Evolutionary conservation across 1,140 invertebrate species (phyloP).

Genomic region (Caligus rogercresseyi): DNA sequence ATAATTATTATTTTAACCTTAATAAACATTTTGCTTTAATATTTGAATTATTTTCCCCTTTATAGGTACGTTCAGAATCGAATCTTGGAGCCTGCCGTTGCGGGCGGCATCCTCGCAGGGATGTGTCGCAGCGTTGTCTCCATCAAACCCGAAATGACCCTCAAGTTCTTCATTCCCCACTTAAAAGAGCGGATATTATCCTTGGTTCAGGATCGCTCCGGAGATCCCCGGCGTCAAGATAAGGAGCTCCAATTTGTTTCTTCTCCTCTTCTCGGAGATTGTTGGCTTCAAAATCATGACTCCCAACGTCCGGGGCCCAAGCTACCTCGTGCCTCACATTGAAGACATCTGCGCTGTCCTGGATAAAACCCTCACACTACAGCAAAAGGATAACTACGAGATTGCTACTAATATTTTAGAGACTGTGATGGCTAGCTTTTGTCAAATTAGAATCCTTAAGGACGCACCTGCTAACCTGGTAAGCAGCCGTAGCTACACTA

Average conservation of each 20-base stretch:
- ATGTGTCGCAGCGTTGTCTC: conserved; percentile 11
- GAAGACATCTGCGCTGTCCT: conserved; percentile 2
- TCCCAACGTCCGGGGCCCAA: not conserved
- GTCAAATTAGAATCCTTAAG: not conserved
- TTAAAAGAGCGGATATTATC: not conserved
- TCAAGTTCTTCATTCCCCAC: conserved; percentile 18
- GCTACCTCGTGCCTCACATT: conserved; percentile 11
- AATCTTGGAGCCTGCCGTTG: conserved; percentile 13
- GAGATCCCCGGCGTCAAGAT: not conserved
- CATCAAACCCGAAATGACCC: not conserved
- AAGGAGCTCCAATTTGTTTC: conserved; percentile 14
- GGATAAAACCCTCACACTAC: conserved; percentile 3
- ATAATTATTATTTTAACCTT: not conserved
- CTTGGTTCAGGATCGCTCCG: not conserved
- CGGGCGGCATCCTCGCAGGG: conserved; percentile 9
- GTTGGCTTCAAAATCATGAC: not conserved
- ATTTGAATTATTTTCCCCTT: not conserved
- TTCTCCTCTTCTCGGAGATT: conserved; percentile 11
- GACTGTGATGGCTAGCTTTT: not conserved
- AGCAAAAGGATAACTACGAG: conserved; percentile 18
- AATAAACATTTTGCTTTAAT: not conserved
- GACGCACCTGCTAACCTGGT: not conserved
- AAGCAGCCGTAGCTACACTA: no score
- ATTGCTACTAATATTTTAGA: conserved; percentile 2
- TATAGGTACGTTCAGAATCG: conserved; percentile 7